phyloP scores from a whole-genome alignment of 2,113 vertebrate species.

The Caracal caracal region DNA sequence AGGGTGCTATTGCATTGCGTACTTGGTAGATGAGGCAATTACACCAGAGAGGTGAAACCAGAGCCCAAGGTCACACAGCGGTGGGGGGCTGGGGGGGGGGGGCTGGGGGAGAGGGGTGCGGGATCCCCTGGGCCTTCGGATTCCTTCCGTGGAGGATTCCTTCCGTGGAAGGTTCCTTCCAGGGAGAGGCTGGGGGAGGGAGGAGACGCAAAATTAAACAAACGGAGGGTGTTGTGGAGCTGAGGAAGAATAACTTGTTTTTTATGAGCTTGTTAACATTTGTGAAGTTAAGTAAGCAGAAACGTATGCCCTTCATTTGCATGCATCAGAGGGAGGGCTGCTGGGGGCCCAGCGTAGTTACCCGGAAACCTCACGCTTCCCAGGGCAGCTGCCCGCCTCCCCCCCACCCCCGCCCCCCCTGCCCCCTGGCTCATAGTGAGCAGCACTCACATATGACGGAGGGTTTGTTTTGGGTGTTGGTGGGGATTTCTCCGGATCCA shows the following conservation, averaged over 20 bases:
- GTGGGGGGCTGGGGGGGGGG: too few relatives aligned
- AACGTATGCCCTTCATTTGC: slow-evolving; percentile 85
- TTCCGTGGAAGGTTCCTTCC: too few relatives aligned
- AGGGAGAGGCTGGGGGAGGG: neutral
- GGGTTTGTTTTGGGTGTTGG: neutral
- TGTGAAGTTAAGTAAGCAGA: slow-evolving; percentile 86
- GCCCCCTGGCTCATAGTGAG: accelerated
- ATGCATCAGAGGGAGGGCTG: slow-evolving; percentile 76
- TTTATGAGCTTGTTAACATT: slow-evolving; percentile 86
- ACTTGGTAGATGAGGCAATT: slow-evolving; percentile 7
- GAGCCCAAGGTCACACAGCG: slow-evolving; percentile 37
- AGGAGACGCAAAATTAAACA: slow-evolving; percentile 76
- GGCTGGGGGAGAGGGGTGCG: too few relatives aligned
- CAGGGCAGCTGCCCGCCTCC: accelerated
- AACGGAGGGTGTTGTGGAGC: slow-evolving; percentile 71
- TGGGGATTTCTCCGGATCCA: neutral
- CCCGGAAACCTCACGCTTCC: slow-evolving; percentile 65
- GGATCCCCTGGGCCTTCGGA: neutral
- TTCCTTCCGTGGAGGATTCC: neutral
- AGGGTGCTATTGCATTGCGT: neutral
- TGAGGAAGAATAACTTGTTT: slow-evolving; percentile 81
- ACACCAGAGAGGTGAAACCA: slow-evolving; percentile 56
- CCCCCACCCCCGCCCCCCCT: neutral
- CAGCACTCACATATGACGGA: neutral
- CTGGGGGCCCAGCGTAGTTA: slow-evolving; percentile 66